These are phyloP conservation scores for Megaceryle alcyon DNA, from an alignment of 2,797 vertebrate species.

Conservation along the genomic window DNA sequence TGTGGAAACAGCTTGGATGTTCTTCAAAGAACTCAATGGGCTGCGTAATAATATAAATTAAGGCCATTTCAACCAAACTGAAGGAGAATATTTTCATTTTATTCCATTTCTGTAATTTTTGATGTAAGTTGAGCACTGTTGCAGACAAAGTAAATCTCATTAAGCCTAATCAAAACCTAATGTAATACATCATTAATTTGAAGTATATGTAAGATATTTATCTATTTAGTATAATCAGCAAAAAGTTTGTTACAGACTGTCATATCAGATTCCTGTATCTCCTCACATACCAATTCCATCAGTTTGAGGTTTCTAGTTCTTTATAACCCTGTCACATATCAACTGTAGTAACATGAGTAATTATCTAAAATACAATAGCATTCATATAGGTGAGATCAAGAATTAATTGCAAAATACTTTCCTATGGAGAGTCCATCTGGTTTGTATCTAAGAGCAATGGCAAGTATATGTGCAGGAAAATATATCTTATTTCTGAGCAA, in stretches of 20 bases:
- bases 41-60: conserved; percentile 75
- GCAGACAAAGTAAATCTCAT: conserved; percentile 52
- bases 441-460: not conserved
- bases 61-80: conserved; percentile 68
- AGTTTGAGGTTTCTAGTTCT: not conserved
- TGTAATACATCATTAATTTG: conserved; percentile 18
- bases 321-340: not conserved
- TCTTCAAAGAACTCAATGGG: conserved; percentile 72
- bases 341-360: not conserved
- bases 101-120: conserved; percentile 57
- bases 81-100: conserved; percentile 58
- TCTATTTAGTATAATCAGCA: not conserved
- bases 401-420: not conserved
- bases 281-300: not conserved
- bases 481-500: not conserved
- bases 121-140: conserved; percentile 60
- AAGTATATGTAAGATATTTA: not conserved
- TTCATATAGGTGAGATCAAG: not conserved
- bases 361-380: not conserved
- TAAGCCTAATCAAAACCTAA: conserved; percentile 60
- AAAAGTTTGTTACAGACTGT: not conserved
- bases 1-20: conserved; percentile 71
- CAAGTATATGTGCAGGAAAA: not conserved
- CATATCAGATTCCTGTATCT: not conserved
- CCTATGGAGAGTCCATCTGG: not conserved